These are phyloP conservation scores for Apamea anceps DNA, from an alignment of 2,888 invertebrate genomes.

Conservation along the genomic window DNA sequence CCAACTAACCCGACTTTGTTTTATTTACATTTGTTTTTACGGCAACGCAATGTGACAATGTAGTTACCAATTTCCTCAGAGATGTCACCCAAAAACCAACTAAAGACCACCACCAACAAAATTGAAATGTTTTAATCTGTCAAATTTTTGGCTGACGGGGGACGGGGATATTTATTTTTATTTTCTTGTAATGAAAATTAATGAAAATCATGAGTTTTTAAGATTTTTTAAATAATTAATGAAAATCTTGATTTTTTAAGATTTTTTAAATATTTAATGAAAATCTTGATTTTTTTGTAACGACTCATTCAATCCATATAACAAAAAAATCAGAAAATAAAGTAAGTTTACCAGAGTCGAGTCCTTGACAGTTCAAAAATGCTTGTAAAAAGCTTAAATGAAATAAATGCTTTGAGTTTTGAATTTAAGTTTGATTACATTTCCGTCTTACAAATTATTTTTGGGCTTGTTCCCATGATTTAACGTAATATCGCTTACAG, in stretches of 20 bases:
- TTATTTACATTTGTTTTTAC: not conserved
- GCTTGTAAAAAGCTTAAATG: too few relatives aligned
- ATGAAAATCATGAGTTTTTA: too few relatives aligned
- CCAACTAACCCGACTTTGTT: too few relatives aligned
- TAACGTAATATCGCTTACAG: not conserved
- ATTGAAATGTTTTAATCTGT: not conserved
- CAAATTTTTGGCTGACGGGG: not conserved
- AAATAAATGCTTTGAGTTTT: too few relatives aligned
- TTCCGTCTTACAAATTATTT: not conserved
- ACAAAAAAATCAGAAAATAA: too few relatives aligned
- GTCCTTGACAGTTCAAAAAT: too few relatives aligned
- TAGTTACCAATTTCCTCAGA: not conserved
- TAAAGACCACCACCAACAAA: not conserved
- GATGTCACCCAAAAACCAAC: not conserved
- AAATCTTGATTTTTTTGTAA: too few relatives aligned
- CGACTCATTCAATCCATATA: too few relatives aligned
- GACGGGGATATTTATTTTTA: not conserved
- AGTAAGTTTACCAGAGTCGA: too few relatives aligned
- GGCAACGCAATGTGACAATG: not conserved
- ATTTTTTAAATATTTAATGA: too few relatives aligned
- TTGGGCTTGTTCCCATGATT: not conserved
- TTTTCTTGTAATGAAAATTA: not conserved
- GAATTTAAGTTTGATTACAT: not conserved
- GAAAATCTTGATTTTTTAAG: too few relatives aligned
- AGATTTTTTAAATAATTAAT: too few relatives aligned